Percentiles rank a stretch among this genome's conserved stretches.
These are phyloP conservation scores for Drosophila mettleri DNA, from an alignment of 2,888 invertebrate species.

Conservation along the genomic window DNA sequence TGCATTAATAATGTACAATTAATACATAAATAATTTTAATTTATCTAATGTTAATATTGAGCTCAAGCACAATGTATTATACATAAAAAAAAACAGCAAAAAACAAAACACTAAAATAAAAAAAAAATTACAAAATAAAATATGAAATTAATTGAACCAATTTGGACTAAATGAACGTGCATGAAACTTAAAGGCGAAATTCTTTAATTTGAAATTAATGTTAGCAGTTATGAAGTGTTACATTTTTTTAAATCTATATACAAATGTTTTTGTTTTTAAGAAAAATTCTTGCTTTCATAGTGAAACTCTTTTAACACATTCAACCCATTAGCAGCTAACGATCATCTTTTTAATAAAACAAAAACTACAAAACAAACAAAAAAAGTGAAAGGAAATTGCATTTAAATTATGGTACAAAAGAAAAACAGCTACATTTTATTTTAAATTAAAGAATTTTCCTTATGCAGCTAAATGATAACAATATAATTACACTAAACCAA, in stretches of 20 bases:
- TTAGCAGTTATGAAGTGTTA: slow-evolving; percentile 19
- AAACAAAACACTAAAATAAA: slow-evolving; percentile 10
- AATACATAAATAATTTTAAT: slow-evolving; percentile 62
- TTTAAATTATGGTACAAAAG: slow-evolving; percentile 78
- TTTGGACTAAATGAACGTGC: slow-evolving; percentile 2
- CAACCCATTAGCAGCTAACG: slow-evolving; percentile 15
- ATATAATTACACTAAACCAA: slow-evolving; percentile 23
- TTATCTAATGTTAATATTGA: slow-evolving; percentile 55
- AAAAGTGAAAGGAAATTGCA: slow-evolving; percentile 56
- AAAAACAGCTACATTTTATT: slow-evolving; percentile 47
- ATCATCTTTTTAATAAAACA: slow-evolving; percentile 16
- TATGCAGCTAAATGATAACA: slow-evolving; percentile 27
- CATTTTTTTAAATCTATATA: slow-evolving; percentile 21
- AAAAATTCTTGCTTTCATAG: slow-evolving; percentile 10
- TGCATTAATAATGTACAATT: slow-evolving; percentile 74
- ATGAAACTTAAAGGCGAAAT: slow-evolving; percentile 38
- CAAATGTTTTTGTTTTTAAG: slow-evolving; percentile 15
- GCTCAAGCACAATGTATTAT: slow-evolving; percentile 69
- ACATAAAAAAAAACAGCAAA: slow-evolving; percentile 46
- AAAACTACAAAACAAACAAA: slow-evolving; percentile 34
- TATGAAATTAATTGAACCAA: slow-evolving; percentile 5
- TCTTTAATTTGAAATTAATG: slow-evolving; percentile 74
- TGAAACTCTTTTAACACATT: slow-evolving; percentile 11
- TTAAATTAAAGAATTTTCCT: slow-evolving; percentile 75
- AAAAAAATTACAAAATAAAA: not conserved